Conservation (phyloP, 2,888 invertebrate species). For the Amiota communis region DNA sequence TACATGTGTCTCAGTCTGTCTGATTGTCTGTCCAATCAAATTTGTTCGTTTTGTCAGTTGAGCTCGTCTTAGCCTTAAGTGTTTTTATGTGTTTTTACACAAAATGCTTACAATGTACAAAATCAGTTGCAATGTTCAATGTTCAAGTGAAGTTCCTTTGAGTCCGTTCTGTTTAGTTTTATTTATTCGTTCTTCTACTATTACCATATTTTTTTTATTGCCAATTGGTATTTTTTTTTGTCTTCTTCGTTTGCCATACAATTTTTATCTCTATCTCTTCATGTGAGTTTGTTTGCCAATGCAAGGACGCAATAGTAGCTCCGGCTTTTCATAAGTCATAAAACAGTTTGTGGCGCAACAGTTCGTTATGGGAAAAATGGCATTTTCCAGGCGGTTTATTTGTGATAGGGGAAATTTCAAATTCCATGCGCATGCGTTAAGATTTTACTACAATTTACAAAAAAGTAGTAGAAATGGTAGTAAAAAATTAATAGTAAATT, state of each 20-base stretch:
- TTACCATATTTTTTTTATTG: too few relatives aligned
- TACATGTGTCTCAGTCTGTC: too few relatives aligned
- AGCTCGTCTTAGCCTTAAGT: constrained; percentile 11
- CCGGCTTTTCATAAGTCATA: constrained; percentile 1
- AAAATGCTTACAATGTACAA: constrained; percentile 26
- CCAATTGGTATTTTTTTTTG: too few relatives aligned
- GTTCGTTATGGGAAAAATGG: constrained; percentile 14
- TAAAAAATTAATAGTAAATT: background rate
- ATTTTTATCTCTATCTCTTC: background rate
- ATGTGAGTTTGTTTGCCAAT: background rate
- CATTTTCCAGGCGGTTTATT: background rate
- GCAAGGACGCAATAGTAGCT: background rate
- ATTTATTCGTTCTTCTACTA: too few relatives aligned
- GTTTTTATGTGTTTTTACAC: constrained; percentile 24
- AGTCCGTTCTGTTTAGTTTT: background rate
- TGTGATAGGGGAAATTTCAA: background rate
- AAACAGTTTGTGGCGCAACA: constrained; percentile 4
- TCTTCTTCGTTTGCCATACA: too few relatives aligned
- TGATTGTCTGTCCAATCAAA: background rate
- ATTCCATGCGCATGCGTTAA: background rate
- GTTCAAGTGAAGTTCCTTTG: background rate
- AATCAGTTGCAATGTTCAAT: background rate
- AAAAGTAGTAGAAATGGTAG: constrained; percentile 6
- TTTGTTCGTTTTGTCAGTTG: constrained; percentile 8
- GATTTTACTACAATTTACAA: background rate